Evolutionary conservation across 2,888 invertebrate genomes (phyloP).

Genomic region (Neoscelio sp.): DNA sequence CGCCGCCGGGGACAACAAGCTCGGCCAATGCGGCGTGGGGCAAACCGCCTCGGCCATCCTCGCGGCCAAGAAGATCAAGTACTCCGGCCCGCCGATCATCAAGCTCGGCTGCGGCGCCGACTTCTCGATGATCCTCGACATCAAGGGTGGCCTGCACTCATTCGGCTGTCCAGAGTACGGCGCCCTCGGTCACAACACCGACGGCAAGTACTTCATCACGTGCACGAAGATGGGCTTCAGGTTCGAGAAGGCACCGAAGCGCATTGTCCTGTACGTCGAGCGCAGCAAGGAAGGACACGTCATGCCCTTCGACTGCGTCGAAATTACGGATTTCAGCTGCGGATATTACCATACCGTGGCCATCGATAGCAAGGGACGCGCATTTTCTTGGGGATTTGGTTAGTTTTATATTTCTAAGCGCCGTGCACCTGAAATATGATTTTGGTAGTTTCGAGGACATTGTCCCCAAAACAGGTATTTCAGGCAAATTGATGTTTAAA

Average conservation of each 20-base stretch:
- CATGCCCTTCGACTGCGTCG: constrained; percentile 92
- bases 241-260: constrained; percentile 93
- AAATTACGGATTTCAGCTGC: constrained; percentile 95
- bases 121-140: constrained; percentile 95
- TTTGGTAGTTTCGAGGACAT: no score
- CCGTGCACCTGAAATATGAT: no score
- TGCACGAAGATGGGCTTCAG: constrained; percentile 94
- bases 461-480: no score
- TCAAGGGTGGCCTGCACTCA: constrained; percentile 94
- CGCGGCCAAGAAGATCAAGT: constrained; percentile 86
- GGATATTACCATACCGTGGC: constrained; percentile 96
- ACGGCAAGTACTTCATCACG: constrained; percentile 96
- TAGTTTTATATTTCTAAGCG: no score
- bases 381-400: constrained; percentile 97
- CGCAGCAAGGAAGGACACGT: constrained; percentile 94
- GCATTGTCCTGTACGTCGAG: constrained; percentile 93
- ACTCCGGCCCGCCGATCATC: constrained; percentile 93
- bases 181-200: constrained; percentile 96
- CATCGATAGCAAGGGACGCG: constrained; percentile 94
- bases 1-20: constrained; percentile 95
- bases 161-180: constrained; percentile 98
- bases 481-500: no score
- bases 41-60: constrained; percentile 83
- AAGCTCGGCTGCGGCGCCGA: constrained; percentile 96
- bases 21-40: constrained; percentile 96